Base-by-base conservation (phyloP, 2,888 invertebrate genomes). In the Microplitis deprimator region DNA sequence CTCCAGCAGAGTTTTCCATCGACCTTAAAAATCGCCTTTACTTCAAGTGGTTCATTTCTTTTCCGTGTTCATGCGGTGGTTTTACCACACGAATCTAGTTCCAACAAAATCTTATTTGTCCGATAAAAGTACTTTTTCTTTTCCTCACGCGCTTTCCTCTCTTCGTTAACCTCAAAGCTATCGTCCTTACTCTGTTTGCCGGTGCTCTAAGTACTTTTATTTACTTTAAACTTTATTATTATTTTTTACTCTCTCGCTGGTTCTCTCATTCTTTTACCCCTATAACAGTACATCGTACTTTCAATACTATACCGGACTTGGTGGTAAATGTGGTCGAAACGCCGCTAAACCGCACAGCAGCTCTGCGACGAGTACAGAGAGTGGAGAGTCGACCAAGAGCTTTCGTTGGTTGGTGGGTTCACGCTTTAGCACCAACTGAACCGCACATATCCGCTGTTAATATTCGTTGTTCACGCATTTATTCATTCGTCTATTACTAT, bases 81-180 rank as follows among this genome's bases (percentile, higher is more conserved):
- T 64, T 75, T 62, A 16, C 64, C 72, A 62, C 17, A 29, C 38
- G 59, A 50, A 41, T 73, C 76, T 75, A 68, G 68, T 38, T 76
- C 73, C 29, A 73, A 68, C 78, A 73, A 80, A 81, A 82, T 82
- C 81, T 82, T 83, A 82, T 82, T 83, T 80, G 80, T 80, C 79
- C 81, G 79, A 83, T 81, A 81, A 82, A 79, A 77, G 81, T 78
- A 80, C 79, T 80, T 71, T 77, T 79, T 79, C 74, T 77, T 79
- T 79, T 77, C 78, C 74, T 75, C 78, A 76, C 65, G 8, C 61
- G 16, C 20, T 62, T 59, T 40, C 13, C 39, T 60, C 73, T 62
- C 65, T 65, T 75, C n/a, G 13, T 64, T n/a, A 20, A 40, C 16
- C 59, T 13, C 17, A 50, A 40, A 65, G 10, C 60, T 68, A 50